These are phyloP conservation scores for Coracopsis vasa DNA, from an alignment of 2,113 vertebrate genomes.

Conservation along the genomic window DNA sequence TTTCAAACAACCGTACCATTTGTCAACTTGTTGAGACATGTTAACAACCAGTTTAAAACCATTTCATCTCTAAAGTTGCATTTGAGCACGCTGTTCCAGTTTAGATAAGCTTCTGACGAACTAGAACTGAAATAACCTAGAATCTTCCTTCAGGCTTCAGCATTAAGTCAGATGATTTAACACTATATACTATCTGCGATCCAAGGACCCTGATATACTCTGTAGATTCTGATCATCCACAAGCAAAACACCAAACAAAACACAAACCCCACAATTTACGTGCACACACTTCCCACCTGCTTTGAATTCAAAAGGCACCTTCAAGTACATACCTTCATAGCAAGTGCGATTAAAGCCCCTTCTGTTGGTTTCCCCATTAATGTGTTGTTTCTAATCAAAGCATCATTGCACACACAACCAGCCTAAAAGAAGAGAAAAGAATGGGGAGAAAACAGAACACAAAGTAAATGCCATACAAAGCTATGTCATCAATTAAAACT, in stretches of 20 bases:
- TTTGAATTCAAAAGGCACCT: neutral
- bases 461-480: neutral
- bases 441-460: neutral
- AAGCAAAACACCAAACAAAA: neutral
- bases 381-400: slow-evolving; percentile 87
- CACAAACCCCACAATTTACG: neutral
- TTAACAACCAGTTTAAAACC: neutral
- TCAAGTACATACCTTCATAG: slow-evolving; percentile 88
- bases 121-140: neutral
- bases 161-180: neutral
- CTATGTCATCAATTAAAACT: neutral
- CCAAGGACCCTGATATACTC: neutral
- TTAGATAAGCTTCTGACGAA: neutral
- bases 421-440: slow-evolving; percentile 72
- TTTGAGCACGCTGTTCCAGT: neutral
- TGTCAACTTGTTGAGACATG: neutral
- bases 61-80: neutral
- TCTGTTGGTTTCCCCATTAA: slow-evolving; percentile 96
- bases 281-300: neutral
- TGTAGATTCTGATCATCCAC: neutral
- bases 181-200: neutral
- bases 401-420: slow-evolving; percentile 95
- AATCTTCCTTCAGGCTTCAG: neutral
- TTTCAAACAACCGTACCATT: neutral
- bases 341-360: slow-evolving; percentile 92